A percentile compares a stretch with the other conserved stretches of the same genome.
These are phyloP conservation scores for Basileuterus tristriatus DNA, from an alignment of 2,797 vertebrate genomes.

Conservation along the genomic window DNA sequence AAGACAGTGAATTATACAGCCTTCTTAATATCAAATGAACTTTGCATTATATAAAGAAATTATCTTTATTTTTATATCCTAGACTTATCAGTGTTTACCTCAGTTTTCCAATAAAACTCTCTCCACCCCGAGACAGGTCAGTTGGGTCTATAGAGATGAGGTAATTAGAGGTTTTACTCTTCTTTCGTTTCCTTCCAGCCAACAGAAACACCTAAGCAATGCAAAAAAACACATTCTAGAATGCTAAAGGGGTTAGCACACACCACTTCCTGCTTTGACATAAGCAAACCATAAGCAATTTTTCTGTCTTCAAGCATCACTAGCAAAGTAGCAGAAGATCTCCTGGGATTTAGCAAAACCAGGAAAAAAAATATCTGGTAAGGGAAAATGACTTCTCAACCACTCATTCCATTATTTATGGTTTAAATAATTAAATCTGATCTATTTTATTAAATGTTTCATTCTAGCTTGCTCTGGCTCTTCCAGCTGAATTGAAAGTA, in stretches of 20 bases:
- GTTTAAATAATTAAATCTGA: conserved; percentile 55
- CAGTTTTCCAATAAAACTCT: conserved; percentile 97
- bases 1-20: not conserved
- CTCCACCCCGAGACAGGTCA: conserved; percentile 94
- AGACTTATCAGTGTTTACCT: conserved; percentile 76
- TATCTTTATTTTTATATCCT: not conserved
- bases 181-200: conserved; percentile 98
- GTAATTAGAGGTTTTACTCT: conserved; percentile 99
- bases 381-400: conserved; percentile 6
- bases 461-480: not conserved
- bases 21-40: not conserved
- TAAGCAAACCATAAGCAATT: not conserved
- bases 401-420: conserved; percentile 38
- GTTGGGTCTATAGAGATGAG: conserved; percentile 99
- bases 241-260: not conserved
- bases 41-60: not conserved
- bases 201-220: conserved; percentile 90
- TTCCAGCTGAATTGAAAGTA: conserved; percentile 14
- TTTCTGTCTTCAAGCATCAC: conserved; percentile 3
- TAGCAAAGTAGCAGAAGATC: not conserved
- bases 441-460: conserved; percentile 50
- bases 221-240: conserved; percentile 3
- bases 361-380: not conserved
- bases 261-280: not conserved
- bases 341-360: conserved; percentile 7